Base-by-base conservation (phyloP, 2,888 invertebrate species). In the Drosophila suboccidentalis region DNA sequence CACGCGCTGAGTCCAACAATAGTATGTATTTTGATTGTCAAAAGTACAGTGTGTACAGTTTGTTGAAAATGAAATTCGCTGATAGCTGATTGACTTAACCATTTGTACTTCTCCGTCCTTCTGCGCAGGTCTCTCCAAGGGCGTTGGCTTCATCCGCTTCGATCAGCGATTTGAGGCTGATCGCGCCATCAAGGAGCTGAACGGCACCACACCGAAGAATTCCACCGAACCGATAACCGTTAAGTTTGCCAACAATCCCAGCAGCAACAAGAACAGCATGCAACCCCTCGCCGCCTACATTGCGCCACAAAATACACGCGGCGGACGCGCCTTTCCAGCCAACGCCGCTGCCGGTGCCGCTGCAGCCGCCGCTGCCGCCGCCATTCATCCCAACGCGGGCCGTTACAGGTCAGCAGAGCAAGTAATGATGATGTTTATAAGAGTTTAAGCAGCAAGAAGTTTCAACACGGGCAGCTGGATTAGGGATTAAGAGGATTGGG, bases 191-290 rank as follows among this genome's bases (percentile, higher is more conserved):
- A 96, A 97, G 93, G 97, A 97, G 93, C 93, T 98, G 90, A 97
- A 98, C 93, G 97, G 97, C 80, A 97, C 96, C 85, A 96, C 97
- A 92, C 98, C 98, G 51, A 96, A 97, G 91, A 97, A 97, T 82
- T 96, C 96, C 69, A 95, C 96, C 84, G 98, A 98, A 93, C 97
- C 97, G 67, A 97, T 98, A 92, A 97, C 97, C 78, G 98, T 98
- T 90, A 98, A 98, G 94, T 98, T 98, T 93, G 98, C 98, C 82
- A 98, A 98, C 94, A 97, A 97, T 92, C 98, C 98, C 57, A 96
- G 96, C 94, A 97, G 96, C 93, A 96, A 96, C 90, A 96, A 96
- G 93, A 96, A 96, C 93, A 95, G 96, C 86, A 94, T 96, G 93
- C 96, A 96, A 84, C 96, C 96, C 53, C 94, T 97, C 90, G 81